Evolutionary conservation across 1,140 invertebrate species (phyloP), one percentile per base, ranked within the genome.

Genomic region (Bombus consobrinus): DNA sequence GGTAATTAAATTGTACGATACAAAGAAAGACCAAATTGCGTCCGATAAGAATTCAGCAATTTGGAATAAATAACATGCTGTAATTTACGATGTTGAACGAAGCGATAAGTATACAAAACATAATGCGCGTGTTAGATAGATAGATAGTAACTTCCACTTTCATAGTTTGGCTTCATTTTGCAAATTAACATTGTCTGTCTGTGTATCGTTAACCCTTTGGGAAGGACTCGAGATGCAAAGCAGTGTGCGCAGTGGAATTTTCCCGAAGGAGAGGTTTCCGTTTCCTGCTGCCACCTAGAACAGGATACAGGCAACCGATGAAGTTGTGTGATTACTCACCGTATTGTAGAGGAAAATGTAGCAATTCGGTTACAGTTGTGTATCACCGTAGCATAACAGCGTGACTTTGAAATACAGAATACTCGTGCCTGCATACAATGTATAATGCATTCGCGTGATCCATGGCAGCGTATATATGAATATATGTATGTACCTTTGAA

Each of bases 231-330:
- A 28, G 22, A n/a, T 53, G 25, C 13, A 25, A 59, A 18, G 18
- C 28, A 41, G 18, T 80, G 6, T n/a, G 5, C 5, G 9, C 6
- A 47, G 3, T 59, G 57, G 28, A 64, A 72, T 59, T 79, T 72
- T 79, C 86, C 34, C 39, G 53, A 28, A 68, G 37, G 66, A 34
- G 37, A 62, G 78, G 57, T 62, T 81, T 88, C 87, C 77, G 84
- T 53, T 80, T 83, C 75, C 87, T 87, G 85, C 76, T 87, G 85
- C 85, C 85, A 87, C 72, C 87, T 84, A 81, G 39, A 79, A 68
- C 57, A 43, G 83, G n/a, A 62, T 59, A 74, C 47, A 8, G 5
- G 82, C 59, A 85, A 85, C 83, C 78, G 59, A 53, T 12, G 82
- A 71, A 79, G 62, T 39, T 75, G 25, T 62, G 32, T 28, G 81